These are phyloP conservation scores for Lampris megalopsis DNA, from an alignment of 2,113 vertebrate species.

Conservation along the genomic window DNA sequence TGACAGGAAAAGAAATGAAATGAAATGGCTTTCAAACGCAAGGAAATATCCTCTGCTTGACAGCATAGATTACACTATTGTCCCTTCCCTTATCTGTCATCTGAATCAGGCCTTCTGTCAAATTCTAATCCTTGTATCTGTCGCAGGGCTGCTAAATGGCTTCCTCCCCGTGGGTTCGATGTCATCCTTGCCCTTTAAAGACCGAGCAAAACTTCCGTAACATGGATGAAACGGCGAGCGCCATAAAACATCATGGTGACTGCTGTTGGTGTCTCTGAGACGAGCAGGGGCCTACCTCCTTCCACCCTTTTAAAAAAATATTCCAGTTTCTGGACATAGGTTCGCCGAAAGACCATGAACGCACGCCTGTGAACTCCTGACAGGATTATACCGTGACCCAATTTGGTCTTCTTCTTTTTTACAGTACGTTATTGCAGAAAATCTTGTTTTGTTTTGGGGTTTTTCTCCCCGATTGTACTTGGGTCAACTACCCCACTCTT, in stretches of 20 bases:
- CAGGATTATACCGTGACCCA: no score
- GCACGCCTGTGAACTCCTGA: no score
- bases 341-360: conserved; percentile 10
- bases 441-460: no score
- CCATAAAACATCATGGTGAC: conserved; percentile 27
- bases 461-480: no score
- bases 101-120: conserved; percentile 54
- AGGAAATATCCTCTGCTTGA: conserved; percentile 49
- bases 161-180: conserved; percentile 52
- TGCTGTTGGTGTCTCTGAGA: conserved; percentile 35
- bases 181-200: conserved; percentile 65
- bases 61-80: conserved; percentile 59
- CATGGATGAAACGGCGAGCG: conserved; percentile 24
- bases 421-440: no score
- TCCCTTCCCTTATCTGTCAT: conserved; percentile 64
- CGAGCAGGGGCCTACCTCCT: conserved; percentile 12
- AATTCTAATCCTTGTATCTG: conserved; percentile 61
- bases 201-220: conserved; percentile 40
- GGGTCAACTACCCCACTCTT: no score
- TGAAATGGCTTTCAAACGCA: no score
- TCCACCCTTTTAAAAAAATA: conserved; percentile 29
- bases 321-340: conserved; percentile 21
- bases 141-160: conserved; percentile 52
- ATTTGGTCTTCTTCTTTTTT: no score
- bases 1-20: conserved; percentile 4